These are phyloP conservation scores for Pagrus major DNA, from an alignment of 2,113 vertebrate genomes.

Conservation along the genomic window DNA sequence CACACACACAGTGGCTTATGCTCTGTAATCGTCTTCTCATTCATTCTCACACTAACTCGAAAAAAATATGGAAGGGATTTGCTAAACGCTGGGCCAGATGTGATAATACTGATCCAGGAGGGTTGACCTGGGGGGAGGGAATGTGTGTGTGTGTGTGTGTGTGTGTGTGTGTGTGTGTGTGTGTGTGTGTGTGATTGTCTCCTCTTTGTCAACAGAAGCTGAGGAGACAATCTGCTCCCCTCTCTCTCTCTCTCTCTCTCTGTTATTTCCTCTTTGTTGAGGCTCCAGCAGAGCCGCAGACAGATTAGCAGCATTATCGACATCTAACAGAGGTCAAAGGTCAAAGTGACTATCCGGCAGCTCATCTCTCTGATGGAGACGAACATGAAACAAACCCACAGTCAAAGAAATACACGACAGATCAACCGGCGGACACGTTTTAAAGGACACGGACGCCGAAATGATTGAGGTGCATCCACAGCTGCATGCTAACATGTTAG, in stretches of 20 bases:
- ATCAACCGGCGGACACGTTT: neutral
- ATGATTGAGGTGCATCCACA: neutral
- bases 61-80: conserved; percentile 69
- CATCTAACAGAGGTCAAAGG: conserved; percentile 32
- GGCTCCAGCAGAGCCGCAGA: conserved; percentile 10
- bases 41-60: conserved; percentile 52
- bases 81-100: conserved; percentile 45
- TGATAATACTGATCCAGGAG: conserved; percentile 51
- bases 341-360: conserved; percentile 4
- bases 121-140: conserved; percentile 11
- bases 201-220: conserved; percentile 26
- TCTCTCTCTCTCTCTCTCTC: conserved; percentile 7
- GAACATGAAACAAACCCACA: neutral
- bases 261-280: conserved; percentile 1
- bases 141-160: conserved; percentile 29
- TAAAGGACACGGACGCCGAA: neutral
- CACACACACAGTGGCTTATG: conserved; percentile 44
- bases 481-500: neutral
- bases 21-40: conserved; percentile 61
- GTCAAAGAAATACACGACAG: neutral
- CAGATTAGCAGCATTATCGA: conserved; percentile 35
- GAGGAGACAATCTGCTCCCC: conserved; percentile 22
- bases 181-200: neutral
- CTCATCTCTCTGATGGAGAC: conserved; percentile 20
- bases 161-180: conserved; percentile 21